These are phyloP conservation scores for Drosophila kuntzei DNA, from an alignment of 2,888 invertebrate species.

Conservation along the genomic window DNA sequence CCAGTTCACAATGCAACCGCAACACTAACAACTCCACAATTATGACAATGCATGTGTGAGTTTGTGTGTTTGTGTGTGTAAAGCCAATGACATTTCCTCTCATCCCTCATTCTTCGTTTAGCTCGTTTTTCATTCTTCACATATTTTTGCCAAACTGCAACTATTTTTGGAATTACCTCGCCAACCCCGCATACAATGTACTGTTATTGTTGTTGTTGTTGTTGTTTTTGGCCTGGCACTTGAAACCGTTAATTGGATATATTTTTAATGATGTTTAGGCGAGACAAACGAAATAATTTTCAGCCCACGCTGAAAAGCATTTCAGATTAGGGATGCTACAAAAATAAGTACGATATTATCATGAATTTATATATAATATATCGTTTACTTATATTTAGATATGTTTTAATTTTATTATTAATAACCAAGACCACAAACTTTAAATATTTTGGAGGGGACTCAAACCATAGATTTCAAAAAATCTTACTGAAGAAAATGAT, in stretches of 20 bases:
- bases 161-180: slow-evolving; percentile 62
- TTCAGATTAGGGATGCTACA: slow-evolving; percentile 1
- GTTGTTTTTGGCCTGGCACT: slow-evolving; percentile 48
- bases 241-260: slow-evolving; percentile 76
- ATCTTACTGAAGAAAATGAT: too few species aligned
- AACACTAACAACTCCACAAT: slow-evolving; percentile 55
- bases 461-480: too few species aligned
- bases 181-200: slow-evolving; percentile 25
- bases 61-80: slow-evolving; percentile 45
- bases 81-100: slow-evolving; percentile 70
- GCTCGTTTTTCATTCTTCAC: slow-evolving; percentile 54
- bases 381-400: too few species aligned
- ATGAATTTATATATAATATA: neutral
- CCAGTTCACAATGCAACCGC: slow-evolving; percentile 53
- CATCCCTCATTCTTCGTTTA: slow-evolving; percentile 31
- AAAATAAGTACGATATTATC: neutral
- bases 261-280: slow-evolving; percentile 78
- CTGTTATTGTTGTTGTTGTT: slow-evolving; percentile 20
- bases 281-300: slow-evolving; percentile 45
- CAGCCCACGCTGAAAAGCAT: slow-evolving; percentile 37
- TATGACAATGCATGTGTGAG: slow-evolving; percentile 25
- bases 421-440: too few species aligned
- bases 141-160: slow-evolving; percentile 73
- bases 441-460: too few species aligned
- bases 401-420: too few species aligned